Percentiles rank a stretch among this genome's conserved stretches.
Conservation (phyloP, 2,888 invertebrate genomes). For the Catocala nupta region DNA sequence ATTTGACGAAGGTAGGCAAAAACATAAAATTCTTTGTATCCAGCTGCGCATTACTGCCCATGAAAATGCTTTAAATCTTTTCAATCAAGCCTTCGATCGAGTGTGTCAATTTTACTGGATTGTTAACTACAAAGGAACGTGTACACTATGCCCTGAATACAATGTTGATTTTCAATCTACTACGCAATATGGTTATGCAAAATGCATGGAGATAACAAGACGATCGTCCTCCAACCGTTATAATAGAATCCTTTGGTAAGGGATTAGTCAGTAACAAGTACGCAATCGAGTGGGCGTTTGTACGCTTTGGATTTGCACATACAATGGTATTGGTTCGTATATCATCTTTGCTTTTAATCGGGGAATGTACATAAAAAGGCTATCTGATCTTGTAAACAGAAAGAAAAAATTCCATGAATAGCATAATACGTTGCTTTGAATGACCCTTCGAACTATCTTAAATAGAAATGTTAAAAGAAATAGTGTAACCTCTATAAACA, state of each 20-base stretch:
- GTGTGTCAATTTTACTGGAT: slow-evolving; percentile 1
- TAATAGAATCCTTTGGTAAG: too few species aligned
- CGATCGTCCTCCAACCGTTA: not conserved
- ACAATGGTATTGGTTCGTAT: slow-evolving; percentile 18
- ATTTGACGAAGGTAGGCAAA: slow-evolving; percentile 27
- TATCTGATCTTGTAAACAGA: slow-evolving; percentile 4
- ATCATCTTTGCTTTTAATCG: slow-evolving; percentile 15
- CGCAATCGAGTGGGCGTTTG: slow-evolving; percentile 29
- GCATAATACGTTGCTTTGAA: not conserved
- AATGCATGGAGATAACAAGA: not conserved
- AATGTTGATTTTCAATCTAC: slow-evolving; percentile 4
- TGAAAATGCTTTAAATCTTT: slow-evolving; percentile 33
- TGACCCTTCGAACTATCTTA: not conserved
- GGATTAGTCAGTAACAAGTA: slow-evolving; percentile 24
- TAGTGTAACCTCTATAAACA: too few species aligned
- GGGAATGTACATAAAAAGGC: slow-evolving; percentile 16
- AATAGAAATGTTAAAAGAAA: too few species aligned
- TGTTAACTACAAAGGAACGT: slow-evolving; percentile 5
- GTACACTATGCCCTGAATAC: slow-evolving; percentile 4
- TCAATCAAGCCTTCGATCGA: slow-evolving; percentile 22
- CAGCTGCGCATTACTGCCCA: slow-evolving; percentile 23
- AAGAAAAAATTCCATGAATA: slow-evolving; percentile 13
- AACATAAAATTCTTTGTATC: slow-evolving; percentile 35
- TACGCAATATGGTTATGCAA: not conserved
- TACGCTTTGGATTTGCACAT: slow-evolving; percentile 16